These are phyloP conservation scores for Deroplatys truncata DNA, from an alignment of 2,888 invertebrate species.

Conservation along the genomic window DNA sequence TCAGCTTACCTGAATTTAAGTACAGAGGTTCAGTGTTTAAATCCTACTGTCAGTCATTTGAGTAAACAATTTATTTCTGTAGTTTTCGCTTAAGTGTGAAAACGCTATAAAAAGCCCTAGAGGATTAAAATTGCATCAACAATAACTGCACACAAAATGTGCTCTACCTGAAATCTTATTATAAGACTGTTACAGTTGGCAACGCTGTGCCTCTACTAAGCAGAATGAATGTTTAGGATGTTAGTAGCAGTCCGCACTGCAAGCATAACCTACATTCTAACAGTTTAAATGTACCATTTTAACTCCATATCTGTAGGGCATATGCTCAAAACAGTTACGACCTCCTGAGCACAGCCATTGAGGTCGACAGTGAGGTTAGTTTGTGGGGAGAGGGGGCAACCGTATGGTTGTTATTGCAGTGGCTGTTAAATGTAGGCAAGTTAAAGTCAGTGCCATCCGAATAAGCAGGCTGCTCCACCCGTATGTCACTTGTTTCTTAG, in stretches of 20 bases:
- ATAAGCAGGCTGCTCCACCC: neutral
- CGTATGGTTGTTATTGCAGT: neutral
- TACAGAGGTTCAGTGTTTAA: no score
- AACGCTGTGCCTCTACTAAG: no score
- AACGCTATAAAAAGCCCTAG: no score
- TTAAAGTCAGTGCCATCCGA: neutral
- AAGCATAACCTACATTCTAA: neutral
- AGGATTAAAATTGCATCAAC: no score
- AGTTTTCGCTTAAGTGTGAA: no score
- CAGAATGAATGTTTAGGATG: no score
- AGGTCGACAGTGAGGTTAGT: neutral
- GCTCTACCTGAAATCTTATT: no score
- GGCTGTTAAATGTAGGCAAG: neutral
- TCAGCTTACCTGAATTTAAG: no score
- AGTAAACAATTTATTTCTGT: no score
- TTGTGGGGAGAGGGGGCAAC: neutral
- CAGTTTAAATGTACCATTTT: neutral
- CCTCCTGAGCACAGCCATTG: neutral
- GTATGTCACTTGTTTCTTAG: neutral
- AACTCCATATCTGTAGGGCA: neutral
- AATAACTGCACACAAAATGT: no score
- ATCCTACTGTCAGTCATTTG: no score
- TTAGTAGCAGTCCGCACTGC: neutral
- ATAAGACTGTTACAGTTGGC: no score
- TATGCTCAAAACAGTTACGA: neutral